Evolutionary conservation across 2,888 invertebrate species (phyloP).

Genomic region (Uropetala carovei): DNA sequence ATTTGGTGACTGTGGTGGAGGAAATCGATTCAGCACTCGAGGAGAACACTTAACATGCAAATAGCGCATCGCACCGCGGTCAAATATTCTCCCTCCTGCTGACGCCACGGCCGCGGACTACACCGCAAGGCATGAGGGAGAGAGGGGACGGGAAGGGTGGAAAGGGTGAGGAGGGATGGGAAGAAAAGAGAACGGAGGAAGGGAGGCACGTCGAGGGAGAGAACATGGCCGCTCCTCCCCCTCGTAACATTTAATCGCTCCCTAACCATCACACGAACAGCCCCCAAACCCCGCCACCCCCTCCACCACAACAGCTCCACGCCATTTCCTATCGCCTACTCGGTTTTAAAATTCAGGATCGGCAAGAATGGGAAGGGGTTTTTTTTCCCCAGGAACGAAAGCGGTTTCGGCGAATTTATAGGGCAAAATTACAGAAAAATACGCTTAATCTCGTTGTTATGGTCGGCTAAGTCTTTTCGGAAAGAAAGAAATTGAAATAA

Average conservation of each 20-base stretch:
- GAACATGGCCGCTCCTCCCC: conserved; percentile 15
- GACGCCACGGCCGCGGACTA: background rate
- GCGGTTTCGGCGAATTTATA: too few species aligned
- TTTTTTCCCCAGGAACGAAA: too few species aligned
- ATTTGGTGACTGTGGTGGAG: background rate
- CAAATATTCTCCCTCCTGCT: conserved; percentile 39
- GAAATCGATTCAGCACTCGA: conserved; percentile 54
- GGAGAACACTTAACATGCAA: conserved; percentile 59
- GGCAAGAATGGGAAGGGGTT: too few species aligned
- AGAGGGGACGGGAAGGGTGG: background rate
- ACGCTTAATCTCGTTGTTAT: too few species aligned
- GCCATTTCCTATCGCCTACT: background rate
- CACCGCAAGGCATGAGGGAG: conserved; percentile 39
- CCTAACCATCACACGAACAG: background rate
- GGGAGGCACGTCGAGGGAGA: background rate
- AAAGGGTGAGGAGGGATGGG: background rate
- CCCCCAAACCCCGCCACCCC: background rate
- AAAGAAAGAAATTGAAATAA: background rate
- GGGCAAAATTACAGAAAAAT: too few species aligned
- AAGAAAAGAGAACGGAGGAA: background rate
- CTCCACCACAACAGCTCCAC: background rate
- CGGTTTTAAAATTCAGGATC: background rate
- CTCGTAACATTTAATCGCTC: conserved; percentile 51
- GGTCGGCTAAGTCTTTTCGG: background rate
- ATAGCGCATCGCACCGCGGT: conserved; percentile 56